These are phyloP conservation scores for Lasioglossum marginatum DNA, from an alignment of 2,888 invertebrate genomes.

Conservation along the genomic window DNA sequence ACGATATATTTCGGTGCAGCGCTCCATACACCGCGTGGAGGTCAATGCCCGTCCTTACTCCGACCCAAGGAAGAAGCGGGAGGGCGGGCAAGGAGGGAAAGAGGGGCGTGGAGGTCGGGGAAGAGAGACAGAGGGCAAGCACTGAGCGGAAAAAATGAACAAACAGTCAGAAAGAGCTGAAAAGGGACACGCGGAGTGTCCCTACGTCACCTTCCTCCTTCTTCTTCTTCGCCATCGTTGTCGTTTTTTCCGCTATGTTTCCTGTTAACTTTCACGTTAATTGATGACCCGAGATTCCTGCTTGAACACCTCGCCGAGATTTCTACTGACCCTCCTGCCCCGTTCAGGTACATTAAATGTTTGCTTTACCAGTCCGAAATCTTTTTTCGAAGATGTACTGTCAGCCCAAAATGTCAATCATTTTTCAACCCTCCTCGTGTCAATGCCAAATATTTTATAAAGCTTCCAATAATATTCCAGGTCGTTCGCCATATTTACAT, in stretches of 20 bases:
- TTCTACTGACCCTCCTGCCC: neutral
- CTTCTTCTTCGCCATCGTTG: neutral
- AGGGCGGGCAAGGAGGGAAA: constrained; percentile 60
- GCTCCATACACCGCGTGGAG: constrained; percentile 81
- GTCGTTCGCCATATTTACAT: too few species aligned
- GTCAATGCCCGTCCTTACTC: constrained; percentile 85
- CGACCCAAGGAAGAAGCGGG: constrained; percentile 81
- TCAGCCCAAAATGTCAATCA: neutral
- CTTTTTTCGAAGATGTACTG: neutral
- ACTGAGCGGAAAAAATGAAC: constrained; percentile 75
- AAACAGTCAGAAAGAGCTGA: constrained; percentile 67
- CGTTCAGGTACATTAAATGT: neutral
- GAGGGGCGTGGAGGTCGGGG: constrained; percentile 58
- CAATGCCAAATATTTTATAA: neutral
- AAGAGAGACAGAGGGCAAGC: constrained; percentile 65
- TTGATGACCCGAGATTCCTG: constrained; percentile 47
- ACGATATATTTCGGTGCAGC: constrained; percentile 83
- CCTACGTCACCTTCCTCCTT: constrained; percentile 18
- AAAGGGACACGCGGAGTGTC: constrained; percentile 46
- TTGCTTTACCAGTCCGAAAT: neutral
- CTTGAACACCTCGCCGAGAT: neutral
- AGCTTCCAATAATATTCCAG: too few species aligned
- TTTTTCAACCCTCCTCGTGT: neutral
- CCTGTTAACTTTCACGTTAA: constrained; percentile 47
- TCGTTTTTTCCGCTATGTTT: neutral